Percentiles rank a stretch among this genome's conserved stretches.
Conservation (phyloP, 2,888 invertebrate species). For the Morpho helenor region DNA sequence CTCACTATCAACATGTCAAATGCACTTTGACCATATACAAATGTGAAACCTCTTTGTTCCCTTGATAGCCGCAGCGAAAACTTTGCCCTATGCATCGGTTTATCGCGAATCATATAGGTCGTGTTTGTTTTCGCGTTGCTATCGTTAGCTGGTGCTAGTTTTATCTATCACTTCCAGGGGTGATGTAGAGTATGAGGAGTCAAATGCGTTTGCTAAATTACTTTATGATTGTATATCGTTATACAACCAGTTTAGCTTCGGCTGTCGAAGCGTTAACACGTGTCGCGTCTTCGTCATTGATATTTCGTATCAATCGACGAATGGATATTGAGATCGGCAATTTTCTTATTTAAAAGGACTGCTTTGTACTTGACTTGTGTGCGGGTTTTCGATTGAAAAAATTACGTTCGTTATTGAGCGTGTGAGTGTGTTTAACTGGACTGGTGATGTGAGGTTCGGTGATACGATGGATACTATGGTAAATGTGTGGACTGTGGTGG, state of each 20-base stretch:
- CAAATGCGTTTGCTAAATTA: constrained; percentile 22
- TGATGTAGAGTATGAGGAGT: constrained; percentile 12
- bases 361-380: constrained; percentile 11
- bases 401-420: constrained; percentile 39
- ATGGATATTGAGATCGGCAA: constrained; percentile 18
- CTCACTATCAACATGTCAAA: neutral
- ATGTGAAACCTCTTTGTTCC: constrained; percentile 6
- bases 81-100: constrained; percentile 36
- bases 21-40: neutral
- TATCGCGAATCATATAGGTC: constrained; percentile 62
- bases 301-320: neutral
- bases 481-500: constrained; percentile 71
- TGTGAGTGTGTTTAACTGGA: constrained; percentile 47
- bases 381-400: constrained; percentile 19
- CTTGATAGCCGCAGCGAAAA: constrained; percentile 26
- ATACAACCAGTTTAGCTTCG: constrained; percentile 26
- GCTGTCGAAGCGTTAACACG: constrained; percentile 21
- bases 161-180: constrained; percentile 25
- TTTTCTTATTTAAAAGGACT: constrained; percentile 6
- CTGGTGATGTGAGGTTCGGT: constrained; percentile 61
- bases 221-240: constrained; percentile 28
- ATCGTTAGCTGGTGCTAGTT: constrained; percentile 15
- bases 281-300: neutral
- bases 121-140: constrained; percentile 44
- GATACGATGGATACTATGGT: constrained; percentile 66